These are phyloP conservation scores for Leptobrachium leishanense DNA, from an alignment of 2,113 vertebrate species.

Conservation along the genomic window DNA sequence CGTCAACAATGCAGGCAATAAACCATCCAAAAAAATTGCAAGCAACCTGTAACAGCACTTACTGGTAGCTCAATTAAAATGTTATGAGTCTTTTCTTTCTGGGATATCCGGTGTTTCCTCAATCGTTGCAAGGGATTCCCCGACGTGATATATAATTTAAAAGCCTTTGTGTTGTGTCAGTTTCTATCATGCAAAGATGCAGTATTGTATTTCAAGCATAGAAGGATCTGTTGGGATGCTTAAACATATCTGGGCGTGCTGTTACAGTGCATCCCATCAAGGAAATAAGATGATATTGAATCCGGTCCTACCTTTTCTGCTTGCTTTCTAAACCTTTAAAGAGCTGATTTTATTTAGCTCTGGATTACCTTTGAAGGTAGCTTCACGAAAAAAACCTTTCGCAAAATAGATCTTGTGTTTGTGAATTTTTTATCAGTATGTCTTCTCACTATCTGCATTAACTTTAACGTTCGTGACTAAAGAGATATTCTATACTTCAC, in stretches of 20 bases:
- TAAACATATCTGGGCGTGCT: neutral
- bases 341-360: neutral
- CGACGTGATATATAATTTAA: slow-evolving; percentile 46
- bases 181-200: slow-evolving; percentile 60
- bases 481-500: too few relatives aligned
- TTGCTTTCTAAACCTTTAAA: slow-evolving; percentile 50
- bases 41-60: too few relatives aligned
- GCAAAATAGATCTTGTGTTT: too few relatives aligned
- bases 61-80: neutral
- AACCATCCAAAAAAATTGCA: too few relatives aligned
- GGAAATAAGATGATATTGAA: slow-evolving; percentile 68
- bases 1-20: too few relatives aligned
- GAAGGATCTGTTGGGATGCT: slow-evolving; percentile 54
- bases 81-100: slow-evolving; percentile 14
- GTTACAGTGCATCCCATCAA: slow-evolving; percentile 74
- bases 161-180: slow-evolving; percentile 53
- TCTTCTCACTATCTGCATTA: too few relatives aligned
- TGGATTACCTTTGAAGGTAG: neutral
- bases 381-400: too few relatives aligned
- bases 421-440: too few relatives aligned
- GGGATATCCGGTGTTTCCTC: slow-evolving; percentile 1
- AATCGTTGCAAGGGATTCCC: slow-evolving; percentile 25
- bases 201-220: slow-evolving; percentile 70
- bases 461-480: too few relatives aligned
- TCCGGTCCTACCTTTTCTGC: slow-evolving; percentile 63